Conservation (phyloP, 2,113 vertebrate species). For the Pampusana beccarii region DNA sequence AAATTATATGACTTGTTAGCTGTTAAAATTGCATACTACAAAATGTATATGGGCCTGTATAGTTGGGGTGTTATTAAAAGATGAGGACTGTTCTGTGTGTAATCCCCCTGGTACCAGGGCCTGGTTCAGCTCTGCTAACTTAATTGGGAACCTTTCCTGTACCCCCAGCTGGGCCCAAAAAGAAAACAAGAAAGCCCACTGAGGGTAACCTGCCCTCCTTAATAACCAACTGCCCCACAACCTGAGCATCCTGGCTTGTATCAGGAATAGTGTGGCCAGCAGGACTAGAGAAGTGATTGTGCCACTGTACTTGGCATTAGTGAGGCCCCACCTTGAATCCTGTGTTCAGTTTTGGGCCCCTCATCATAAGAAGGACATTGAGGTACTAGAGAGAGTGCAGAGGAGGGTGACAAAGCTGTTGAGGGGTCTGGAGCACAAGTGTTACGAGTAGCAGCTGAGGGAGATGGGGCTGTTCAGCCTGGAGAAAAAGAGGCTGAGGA, state of each 20-base stretch:
- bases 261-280: no score
- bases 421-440: no score
- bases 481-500: no score
- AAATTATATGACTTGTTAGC: constrained; percentile 25
- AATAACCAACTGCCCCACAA: background rate
- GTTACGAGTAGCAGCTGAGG: no score
- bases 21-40: constrained; percentile 20
- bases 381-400: no score
- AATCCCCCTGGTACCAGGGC: background rate
- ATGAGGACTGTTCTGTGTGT: background rate
- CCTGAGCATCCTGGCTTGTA: background rate
- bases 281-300: no score
- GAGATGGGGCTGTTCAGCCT: no score
- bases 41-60: background rate
- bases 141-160: background rate
- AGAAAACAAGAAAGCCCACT: background rate
- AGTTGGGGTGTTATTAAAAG: background rate
- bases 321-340: no score
- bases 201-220: background rate
- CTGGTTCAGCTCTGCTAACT: background rate
- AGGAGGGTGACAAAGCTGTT: no score
- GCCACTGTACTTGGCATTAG: no score
- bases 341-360: no score
- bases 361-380: no score
- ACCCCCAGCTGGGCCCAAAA: background rate